Evolutionary conservation across 2,113 vertebrate species (phyloP), one percentile per base, ranked within the genome.

Genomic region (Bagarius yarrelli): DNA sequence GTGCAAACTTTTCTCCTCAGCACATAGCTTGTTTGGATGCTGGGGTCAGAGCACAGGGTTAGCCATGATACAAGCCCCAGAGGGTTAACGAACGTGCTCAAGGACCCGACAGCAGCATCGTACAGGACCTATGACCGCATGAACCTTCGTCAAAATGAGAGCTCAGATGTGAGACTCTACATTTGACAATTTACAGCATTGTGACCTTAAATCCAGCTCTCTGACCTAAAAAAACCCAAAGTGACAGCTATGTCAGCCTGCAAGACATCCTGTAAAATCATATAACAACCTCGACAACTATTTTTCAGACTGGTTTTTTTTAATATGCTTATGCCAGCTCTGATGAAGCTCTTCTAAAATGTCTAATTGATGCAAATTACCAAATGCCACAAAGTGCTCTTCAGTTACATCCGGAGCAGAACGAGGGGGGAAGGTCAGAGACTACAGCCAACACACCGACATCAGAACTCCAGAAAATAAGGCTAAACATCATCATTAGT

Each of bases 311-410:
- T 13, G 76, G 79, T 50, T 40, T n/a, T 47, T 86, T 88, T 85
- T 78, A 72, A 84, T 84, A 70, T 78, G 81, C 40, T 32, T 34
- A 67, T 81, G 82, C 81, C 85, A 85, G 82, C 69, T 61, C 74
- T 81, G 81, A 88, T 83, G 85, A 88, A 83, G 80, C 82, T 78
- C 79, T 19, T 59, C 79, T 70, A 80, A 88, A 88, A 67, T 61
- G 84, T 83, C 85, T 86, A 88, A 88, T 88, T 86, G 82, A 60
- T 66, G 79, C 36, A 79, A 73, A 88, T 88, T 85, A 81, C 80
- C 78, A 78, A n/a, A 66, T 57, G 83, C 82, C 73, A 80, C 82
- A 83, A 67, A 71, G 73, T 57, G 16, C 69, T 85, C 82, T 82
- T 85, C 64, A 85, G 80, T 85, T 83, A 88, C 80, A 76, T 40